Evolutionary conservation across 2,113 vertebrate genomes (phyloP).

Genomic region (Rhynchomys soricoides): DNA sequence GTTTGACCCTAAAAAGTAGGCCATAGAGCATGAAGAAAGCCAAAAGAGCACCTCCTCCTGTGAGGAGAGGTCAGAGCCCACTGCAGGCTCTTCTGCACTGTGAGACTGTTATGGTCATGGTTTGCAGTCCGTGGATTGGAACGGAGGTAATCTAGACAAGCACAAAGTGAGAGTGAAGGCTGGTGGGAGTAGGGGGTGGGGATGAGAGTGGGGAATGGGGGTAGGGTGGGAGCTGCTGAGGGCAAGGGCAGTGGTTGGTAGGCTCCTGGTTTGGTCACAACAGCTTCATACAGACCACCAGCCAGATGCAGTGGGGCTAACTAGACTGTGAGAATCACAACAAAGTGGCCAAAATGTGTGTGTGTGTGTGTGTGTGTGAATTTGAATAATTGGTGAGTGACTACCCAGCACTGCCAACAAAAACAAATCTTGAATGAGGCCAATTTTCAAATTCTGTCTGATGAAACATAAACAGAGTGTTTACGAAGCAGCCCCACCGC

Average conservation of each 20-base stretch:
- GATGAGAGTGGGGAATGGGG: neutral
- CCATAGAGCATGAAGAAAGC: neutral
- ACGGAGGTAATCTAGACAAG: neutral
- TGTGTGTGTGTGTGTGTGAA: neutral
- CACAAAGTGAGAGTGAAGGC: neutral
- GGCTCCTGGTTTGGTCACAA: neutral
- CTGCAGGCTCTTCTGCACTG: too few species aligned
- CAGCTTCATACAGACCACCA: neutral
- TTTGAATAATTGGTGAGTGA: constrained; percentile 51
- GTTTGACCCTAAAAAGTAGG: neutral
- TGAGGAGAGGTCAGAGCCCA: neutral
- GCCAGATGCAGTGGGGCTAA: neutral
- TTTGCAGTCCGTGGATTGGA: neutral
- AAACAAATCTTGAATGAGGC: constrained; percentile 58
- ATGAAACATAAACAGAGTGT: constrained; percentile 57
- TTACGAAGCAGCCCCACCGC: neutral
- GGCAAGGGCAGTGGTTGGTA: neutral
- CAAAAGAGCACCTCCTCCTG: neutral
- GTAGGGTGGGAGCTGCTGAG: neutral
- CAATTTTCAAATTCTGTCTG: constrained; percentile 54
- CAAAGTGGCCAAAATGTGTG: neutral
- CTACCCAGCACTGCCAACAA: constrained; percentile 32
- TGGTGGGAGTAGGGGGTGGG: neutral
- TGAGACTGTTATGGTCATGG: too few species aligned
- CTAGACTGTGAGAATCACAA: neutral